Evolutionary conservation across 2,113 vertebrate genomes (phyloP).

Genomic region (Thamnophis sirtalis): DNA sequence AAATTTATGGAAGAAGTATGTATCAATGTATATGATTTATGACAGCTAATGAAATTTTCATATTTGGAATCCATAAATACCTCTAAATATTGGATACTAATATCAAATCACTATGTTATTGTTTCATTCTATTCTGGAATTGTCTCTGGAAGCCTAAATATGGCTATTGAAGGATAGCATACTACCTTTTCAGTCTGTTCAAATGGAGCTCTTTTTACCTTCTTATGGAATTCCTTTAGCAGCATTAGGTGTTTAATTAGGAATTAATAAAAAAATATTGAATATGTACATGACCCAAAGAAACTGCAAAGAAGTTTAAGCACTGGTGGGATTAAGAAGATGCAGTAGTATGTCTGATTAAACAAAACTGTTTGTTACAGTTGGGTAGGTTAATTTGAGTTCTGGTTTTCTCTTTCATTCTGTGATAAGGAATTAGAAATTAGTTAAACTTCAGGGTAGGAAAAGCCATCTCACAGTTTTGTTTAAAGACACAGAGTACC

Average conservation of each 20-base stretch:
- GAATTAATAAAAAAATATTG: background rate
- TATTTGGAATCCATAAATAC: background rate
- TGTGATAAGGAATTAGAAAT: background rate
- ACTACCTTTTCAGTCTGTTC: background rate
- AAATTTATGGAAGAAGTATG: no score
- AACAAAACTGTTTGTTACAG: background rate
- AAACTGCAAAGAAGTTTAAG: background rate
- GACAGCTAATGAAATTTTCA: no score
- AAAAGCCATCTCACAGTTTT: background rate
- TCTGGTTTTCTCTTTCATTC: background rate
- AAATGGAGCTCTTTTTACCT: background rate
- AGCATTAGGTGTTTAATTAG: background rate
- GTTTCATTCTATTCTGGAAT: background rate
- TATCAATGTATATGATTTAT: no score
- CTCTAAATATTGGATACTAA: background rate
- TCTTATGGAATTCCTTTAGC: background rate
- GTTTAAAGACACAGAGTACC: background rate
- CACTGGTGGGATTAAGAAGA: background rate
- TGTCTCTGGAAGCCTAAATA: background rate
- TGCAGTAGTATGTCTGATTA: background rate
- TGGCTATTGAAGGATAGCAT: background rate
- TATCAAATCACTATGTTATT: background rate
- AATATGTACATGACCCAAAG: background rate
- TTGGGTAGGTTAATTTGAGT: background rate
- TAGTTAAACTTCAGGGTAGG: background rate